Evolutionary conservation across 2,797 vertebrate species (phyloP).

Genomic region (Sarcoramphus papa): DNA sequence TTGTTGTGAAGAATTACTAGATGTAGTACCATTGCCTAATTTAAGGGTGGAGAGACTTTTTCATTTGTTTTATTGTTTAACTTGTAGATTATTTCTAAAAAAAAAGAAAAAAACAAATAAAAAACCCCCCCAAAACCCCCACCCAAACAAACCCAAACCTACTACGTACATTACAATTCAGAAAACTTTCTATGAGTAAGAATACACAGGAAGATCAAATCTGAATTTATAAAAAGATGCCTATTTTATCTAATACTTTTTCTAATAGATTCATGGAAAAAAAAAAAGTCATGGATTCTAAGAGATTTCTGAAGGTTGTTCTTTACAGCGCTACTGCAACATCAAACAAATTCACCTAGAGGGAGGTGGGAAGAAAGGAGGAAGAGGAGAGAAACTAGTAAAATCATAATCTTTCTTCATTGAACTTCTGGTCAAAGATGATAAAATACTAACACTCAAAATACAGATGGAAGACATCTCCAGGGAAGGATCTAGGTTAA

Average conservation of each 20-base stretch:
- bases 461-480: background rate
- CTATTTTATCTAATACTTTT: background rate
- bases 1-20: background rate
- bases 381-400: background rate
- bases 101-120: no score
- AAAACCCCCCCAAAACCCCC: background rate
- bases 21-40: background rate
- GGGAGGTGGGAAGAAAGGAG: background rate
- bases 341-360: background rate
- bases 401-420: background rate
- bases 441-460: background rate
- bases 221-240: background rate
- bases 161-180: background rate
- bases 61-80: background rate
- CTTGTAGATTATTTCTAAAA: background rate
- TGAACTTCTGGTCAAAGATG: background rate
- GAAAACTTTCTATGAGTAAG: background rate
- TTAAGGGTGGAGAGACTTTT: background rate
- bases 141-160: background rate
- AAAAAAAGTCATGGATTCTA: background rate
- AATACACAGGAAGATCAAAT: background rate
- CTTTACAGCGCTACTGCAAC: background rate
- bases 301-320: background rate
- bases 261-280: background rate
- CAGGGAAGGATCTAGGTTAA: background rate